phyloP scores from a whole-genome alignment of 2,888 invertebrate genomes.

The Acanthoscelides obtectus region DNA sequence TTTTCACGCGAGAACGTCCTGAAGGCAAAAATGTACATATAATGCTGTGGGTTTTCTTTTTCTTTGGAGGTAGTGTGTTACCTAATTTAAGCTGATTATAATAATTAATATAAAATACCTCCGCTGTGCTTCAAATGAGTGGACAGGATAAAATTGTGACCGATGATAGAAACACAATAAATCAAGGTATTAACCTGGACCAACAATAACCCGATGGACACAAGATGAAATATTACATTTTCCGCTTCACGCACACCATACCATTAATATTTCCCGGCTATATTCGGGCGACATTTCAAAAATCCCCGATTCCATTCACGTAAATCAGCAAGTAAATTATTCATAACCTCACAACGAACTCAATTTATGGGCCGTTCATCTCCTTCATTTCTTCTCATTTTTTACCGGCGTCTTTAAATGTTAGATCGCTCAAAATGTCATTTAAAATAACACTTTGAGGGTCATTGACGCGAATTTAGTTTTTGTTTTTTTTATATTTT shows the following conservation, averaged over 20 bases:
- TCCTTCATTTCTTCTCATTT: not conserved
- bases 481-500: too few relatives aligned
- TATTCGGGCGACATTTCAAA: not conserved
- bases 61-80: too few relatives aligned
- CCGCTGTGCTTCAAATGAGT: too few relatives aligned
- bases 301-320: not conserved
- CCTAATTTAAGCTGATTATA: too few relatives aligned
- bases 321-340: not conserved
- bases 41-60: too few relatives aligned
- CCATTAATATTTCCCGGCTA: not conserved
- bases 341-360: not conserved
- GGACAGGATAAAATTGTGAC: too few relatives aligned
- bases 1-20: too few relatives aligned
- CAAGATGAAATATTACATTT: not conserved
- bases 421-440: not conserved
- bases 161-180: too few relatives aligned
- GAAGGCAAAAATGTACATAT: too few relatives aligned
- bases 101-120: too few relatives aligned
- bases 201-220: not conserved
- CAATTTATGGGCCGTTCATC: not conserved
- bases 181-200: not conserved
- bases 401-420: not conserved
- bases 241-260: not conserved
- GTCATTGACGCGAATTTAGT: too few relatives aligned
- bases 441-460: too few relatives aligned